These are phyloP conservation scores for Eledona agricola DNA, from an alignment of 2,888 invertebrate species.

Conservation along the genomic window DNA sequence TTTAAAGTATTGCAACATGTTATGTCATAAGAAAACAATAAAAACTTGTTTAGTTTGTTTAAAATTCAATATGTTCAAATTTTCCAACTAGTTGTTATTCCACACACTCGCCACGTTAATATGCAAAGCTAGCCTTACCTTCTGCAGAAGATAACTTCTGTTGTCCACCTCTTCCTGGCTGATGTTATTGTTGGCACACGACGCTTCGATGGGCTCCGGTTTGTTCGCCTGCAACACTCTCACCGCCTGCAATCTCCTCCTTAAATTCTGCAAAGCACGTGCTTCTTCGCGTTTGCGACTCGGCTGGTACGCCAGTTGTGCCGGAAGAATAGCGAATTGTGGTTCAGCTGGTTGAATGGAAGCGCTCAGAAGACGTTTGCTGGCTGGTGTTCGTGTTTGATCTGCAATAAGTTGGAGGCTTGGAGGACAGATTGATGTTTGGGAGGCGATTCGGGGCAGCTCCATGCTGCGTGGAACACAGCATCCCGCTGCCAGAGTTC, in stretches of 20 bases:
- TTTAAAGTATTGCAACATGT: too few species aligned
- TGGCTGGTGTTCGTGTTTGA: slow-evolving; percentile 52
- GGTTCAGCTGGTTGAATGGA: slow-evolving; percentile 53
- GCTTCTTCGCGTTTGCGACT: slow-evolving; percentile 74
- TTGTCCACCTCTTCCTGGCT: slow-evolving; percentile 69
- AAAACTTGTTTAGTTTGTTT: too few species aligned
- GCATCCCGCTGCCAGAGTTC: slow-evolving; percentile 50
- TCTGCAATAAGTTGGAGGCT: slow-evolving; percentile 51
- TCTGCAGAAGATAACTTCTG: slow-evolving; percentile 69
- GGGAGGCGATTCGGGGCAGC: slow-evolving; percentile 59
- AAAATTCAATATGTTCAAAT: too few species aligned
- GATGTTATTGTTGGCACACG: slow-evolving; percentile 53
- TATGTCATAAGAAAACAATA: too few species aligned
- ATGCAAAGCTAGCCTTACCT: slow-evolving; percentile 60
- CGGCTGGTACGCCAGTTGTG: slow-evolving; percentile 68
- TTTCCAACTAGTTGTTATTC: not conserved
- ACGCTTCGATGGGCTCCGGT: slow-evolving; percentile 56
- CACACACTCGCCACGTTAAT: not conserved
- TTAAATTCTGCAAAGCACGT: slow-evolving; percentile 73
- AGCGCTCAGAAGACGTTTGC: slow-evolving; percentile 54
- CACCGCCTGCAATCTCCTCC: slow-evolving; percentile 70
- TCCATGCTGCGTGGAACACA: slow-evolving; percentile 56
- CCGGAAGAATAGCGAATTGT: slow-evolving; percentile 59
- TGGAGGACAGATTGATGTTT: slow-evolving; percentile 58
- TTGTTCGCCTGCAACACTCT: slow-evolving; percentile 67